Evolutionary conservation across 2,113 vertebrate species (phyloP).

Genomic region (Cariama cristata): DNA sequence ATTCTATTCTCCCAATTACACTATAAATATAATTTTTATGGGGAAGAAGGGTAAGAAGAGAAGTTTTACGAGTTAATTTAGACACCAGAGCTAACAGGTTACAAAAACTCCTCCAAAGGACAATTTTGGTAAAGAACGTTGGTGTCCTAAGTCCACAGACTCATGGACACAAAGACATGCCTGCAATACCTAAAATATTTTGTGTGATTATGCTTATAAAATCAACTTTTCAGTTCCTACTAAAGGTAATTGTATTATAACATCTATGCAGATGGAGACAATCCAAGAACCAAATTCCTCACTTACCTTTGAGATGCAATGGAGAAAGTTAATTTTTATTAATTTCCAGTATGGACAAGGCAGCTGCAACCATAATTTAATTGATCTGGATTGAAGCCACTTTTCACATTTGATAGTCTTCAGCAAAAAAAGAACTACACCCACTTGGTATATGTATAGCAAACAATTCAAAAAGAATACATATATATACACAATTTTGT

Average conservation of each 20-base stretch:
- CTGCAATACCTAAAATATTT: not conserved
- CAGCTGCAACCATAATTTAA: not conserved
- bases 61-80: not conserved
- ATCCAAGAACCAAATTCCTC: not conserved
- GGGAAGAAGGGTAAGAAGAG: not conserved
- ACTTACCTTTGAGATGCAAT: not conserved
- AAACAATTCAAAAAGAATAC: not conserved
- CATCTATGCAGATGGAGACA: not conserved
- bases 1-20: not conserved
- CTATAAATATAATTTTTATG: not conserved
- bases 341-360: not conserved
- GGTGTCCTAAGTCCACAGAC: not conserved
- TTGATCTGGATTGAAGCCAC: not conserved
- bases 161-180: not conserved
- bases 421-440: not conserved
- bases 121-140: not conserved
- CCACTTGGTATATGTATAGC: not conserved
- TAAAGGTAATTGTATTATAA: not conserved
- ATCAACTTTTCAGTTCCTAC: not conserved
- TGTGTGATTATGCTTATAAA: not conserved
- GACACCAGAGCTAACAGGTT: not conserved
- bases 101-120: not conserved
- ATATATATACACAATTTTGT: not conserved
- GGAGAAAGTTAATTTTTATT: not conserved
- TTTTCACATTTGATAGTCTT: not conserved